Evolutionary conservation across 1,140 invertebrate species (phyloP).

Genomic region (Drosophila seguyi): DNA sequence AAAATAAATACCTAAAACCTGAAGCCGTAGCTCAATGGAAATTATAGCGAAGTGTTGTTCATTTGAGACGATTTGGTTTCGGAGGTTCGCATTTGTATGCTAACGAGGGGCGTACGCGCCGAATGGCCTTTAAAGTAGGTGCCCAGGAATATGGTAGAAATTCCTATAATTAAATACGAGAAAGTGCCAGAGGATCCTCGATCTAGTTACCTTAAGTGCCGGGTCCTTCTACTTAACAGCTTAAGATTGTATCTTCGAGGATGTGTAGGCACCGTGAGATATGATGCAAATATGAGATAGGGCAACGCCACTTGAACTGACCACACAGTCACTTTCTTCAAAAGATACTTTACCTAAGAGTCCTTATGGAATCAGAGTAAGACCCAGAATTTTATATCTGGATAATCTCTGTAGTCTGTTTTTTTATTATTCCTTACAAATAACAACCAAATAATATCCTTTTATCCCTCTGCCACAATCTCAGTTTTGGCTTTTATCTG

Average conservation of each 20-base stretch:
- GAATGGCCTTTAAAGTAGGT: conserved; percentile 58
- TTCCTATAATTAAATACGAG: conserved; percentile 52
- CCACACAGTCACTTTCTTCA: conserved; percentile 23
- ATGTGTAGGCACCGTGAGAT: conserved; percentile 36
- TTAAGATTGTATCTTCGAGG: conserved; percentile 20
- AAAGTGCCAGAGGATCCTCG: conserved; percentile 28
- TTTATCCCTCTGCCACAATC: neutral
- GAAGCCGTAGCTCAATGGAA: conserved; percentile 47
- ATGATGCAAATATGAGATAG: conserved; percentile 39
- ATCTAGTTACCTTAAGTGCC: conserved; percentile 52
- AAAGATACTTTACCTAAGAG: neutral
- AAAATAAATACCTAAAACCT: conserved; percentile 9
- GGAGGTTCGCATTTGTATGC: conserved; percentile 52
- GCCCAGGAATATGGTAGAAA: conserved; percentile 19
- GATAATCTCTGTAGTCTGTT: neutral
- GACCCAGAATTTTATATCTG: neutral
- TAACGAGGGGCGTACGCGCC: conserved; percentile 63
- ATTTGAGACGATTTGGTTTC: conserved; percentile 44
- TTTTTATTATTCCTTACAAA: neutral
- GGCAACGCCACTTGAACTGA: conserved; percentile 22
- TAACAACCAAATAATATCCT: neutral
- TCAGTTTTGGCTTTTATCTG: neutral
- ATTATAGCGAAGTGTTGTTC: conserved; percentile 51
- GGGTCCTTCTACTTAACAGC: conserved; percentile 11
- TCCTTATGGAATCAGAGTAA: neutral